phyloP scores from a whole-genome alignment of 2,797 vertebrate species.

The Mormyrops attenuatus region DNA sequence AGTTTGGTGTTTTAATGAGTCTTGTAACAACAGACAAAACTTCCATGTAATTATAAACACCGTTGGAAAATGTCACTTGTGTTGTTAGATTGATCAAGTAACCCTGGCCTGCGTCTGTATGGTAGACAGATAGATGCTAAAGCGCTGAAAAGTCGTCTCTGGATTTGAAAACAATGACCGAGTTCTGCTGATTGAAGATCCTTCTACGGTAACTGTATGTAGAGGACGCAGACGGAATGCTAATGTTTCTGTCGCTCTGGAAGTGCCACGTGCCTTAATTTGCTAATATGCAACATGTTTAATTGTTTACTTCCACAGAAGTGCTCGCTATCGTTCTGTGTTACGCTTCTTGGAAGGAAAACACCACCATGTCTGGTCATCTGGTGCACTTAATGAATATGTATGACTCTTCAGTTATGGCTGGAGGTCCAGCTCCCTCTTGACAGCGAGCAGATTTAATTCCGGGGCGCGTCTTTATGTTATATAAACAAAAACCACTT shows the following conservation, averaged over 20 bases:
- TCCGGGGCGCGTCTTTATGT: background rate
- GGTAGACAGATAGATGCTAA: background rate
- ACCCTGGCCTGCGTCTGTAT: background rate
- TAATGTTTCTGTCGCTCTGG: background rate
- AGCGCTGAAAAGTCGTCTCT: background rate
- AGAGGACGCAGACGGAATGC: background rate
- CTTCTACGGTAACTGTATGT: background rate
- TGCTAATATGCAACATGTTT: background rate
- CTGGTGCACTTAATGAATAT: slow-evolving; percentile 10
- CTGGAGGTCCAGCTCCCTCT: background rate
- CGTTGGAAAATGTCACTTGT: background rate
- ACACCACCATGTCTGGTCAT: background rate
- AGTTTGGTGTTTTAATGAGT: background rate
- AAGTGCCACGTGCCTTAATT: background rate
- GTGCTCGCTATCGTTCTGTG: background rate
- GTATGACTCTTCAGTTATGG: background rate
- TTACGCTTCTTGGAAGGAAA: background rate
- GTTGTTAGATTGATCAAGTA: background rate
- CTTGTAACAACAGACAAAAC: slow-evolving; percentile 9
- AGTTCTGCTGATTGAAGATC: background rate
- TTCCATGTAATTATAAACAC: background rate
- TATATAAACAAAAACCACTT: slow-evolving; percentile 18
- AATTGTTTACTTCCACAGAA: background rate
- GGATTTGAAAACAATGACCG: background rate
- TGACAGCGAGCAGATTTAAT: slow-evolving; percentile 21